phyloP scores from a whole-genome alignment of 1,140 invertebrate species.

The Venustaconcha ellipsiformis region DNA sequence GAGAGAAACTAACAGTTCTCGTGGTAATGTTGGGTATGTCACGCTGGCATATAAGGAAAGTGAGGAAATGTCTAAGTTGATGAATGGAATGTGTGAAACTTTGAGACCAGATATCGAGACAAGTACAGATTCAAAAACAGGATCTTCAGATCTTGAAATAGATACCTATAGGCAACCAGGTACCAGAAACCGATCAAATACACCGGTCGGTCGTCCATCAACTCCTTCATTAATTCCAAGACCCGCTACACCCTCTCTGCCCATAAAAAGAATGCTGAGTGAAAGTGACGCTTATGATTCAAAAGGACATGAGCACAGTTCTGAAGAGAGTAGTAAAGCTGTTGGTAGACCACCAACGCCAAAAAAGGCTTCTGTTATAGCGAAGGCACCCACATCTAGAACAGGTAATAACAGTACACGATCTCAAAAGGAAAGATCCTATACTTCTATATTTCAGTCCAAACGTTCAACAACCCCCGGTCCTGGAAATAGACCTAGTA shows the following conservation, averaged over 20 bases:
- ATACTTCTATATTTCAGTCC: not conserved
- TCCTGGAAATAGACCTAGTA: slow-evolving; percentile 13
- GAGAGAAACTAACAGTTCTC: too few relatives aligned
- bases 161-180: too few relatives aligned
- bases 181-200: too few relatives aligned
- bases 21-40: slow-evolving; percentile 23
- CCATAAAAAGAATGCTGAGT: too few relatives aligned
- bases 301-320: too few relatives aligned
- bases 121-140: too few relatives aligned
- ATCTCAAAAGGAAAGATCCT: slow-evolving; percentile 40
- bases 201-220: too few relatives aligned
- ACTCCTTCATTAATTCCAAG: slow-evolving; percentile 40
- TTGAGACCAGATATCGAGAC: too few relatives aligned
- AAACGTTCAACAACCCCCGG: slow-evolving; percentile 49
- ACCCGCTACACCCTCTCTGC: slow-evolving; percentile 28
- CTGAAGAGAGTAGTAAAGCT: not conserved
- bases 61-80: not conserved
- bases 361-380: slow-evolving; percentile 39
- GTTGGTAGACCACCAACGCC: slow-evolving; percentile 38
- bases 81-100: too few relatives aligned
- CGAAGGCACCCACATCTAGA: slow-evolving; percentile 27
- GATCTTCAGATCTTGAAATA: too few relatives aligned
- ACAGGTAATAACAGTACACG: slow-evolving; percentile 22
- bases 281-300: too few relatives aligned
- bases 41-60: slow-evolving; percentile 23